Conservation (phyloP, 2,113 vertebrate species). For the Eclectus roratus region DNA sequence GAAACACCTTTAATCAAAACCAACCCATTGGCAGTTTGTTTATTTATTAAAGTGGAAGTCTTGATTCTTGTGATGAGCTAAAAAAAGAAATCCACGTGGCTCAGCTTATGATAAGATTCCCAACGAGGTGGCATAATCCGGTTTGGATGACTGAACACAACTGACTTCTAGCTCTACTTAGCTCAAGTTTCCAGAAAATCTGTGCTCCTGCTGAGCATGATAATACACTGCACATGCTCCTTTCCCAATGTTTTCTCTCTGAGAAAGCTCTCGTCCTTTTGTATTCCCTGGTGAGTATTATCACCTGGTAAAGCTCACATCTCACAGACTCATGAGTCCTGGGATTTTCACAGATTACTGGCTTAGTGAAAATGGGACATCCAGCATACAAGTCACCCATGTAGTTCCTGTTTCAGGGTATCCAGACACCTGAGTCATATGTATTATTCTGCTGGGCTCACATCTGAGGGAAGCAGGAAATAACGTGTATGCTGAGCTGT, state of each 20-base stretch:
- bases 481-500: background rate
- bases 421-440: background rate
- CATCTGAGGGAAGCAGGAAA: background rate
- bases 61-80: background rate
- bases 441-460: background rate
- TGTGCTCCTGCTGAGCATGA: background rate
- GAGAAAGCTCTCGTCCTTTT: background rate
- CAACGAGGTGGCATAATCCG: background rate
- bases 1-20: background rate
- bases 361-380: background rate
- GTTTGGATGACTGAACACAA: slow-evolving; percentile 22
- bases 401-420: background rate
- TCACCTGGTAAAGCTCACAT: background rate
- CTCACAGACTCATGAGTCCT: background rate
- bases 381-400: background rate
- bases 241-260: background rate
- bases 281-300: background rate
- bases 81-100: background rate
- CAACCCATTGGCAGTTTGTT: background rate
- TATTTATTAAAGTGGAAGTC: slow-evolving; percentile 3
- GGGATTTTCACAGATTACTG: background rate
- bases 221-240: background rate
- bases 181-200: slow-evolving; percentile 39
- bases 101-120: background rate
- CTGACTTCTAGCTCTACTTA: background rate